Base-by-base conservation (phyloP, 2,113 vertebrate genomes). In the Lichenostomus cassidix region DNA sequence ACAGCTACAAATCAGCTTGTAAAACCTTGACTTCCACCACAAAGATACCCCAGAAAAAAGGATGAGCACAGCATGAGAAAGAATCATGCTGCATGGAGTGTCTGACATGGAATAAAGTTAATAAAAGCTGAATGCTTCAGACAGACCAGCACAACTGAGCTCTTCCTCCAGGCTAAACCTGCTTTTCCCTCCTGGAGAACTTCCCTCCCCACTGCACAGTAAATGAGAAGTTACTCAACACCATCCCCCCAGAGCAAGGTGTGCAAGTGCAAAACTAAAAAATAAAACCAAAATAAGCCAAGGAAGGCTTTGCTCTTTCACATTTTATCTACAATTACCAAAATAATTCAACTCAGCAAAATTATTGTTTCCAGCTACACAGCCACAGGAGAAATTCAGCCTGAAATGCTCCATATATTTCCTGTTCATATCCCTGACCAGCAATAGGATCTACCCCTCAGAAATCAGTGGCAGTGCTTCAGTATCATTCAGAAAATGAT, bases 51-150 rank as follows among this genome's bases (percentile, higher is more conserved):
- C 47, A 42, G n/a, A 27, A 73, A 90, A 94, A 94, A 97, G 29
- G 84, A 97, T 96, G 95, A 96, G 94, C 97, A 98, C 97, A 93
- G 95, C 96, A 97, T 97, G 97, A 98, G 98, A 98, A 98, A 96
- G 97, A 94, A 98, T 94, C 95, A 86, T 97, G 98, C 97, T 98
- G 98, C 97, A 98, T 37, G 31, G 69, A 75, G n/a, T 12, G 8
- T 50, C 79, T 80, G 71, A 44, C 33, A 42, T 0, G 25, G 33
- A 60, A 76, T 8, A 4, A 42, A 74, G 64, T 47, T 19, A 56
- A 75, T 22, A 17, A 47, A 50, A 87, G 27, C 24, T 12, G 41
- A 47, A 37, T 14, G 27, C 28, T 90, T 60, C 82, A 79, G 33
- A 83, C 55, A 76, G 65, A 64, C 24, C 39, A 52, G 9, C 55